phyloP scores from a whole-genome alignment of 2,888 invertebrate genomes.

The Branchellion lobata region DNA sequence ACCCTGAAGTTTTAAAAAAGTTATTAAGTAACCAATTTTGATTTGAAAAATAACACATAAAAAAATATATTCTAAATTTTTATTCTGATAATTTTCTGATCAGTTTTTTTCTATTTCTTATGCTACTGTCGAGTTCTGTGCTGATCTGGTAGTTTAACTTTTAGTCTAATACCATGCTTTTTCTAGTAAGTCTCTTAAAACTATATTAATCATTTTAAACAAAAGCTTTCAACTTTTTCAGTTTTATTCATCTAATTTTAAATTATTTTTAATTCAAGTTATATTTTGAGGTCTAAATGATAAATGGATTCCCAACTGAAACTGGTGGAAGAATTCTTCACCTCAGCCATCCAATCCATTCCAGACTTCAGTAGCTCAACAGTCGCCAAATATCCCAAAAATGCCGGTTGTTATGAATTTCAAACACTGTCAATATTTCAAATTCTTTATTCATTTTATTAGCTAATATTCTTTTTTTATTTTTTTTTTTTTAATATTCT shows the following conservation, averaged over 20 bases:
- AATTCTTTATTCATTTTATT: neutral
- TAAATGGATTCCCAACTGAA: neutral
- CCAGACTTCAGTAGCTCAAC: neutral
- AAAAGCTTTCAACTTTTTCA: too few relatives aligned
- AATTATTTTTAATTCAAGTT: too few relatives aligned
- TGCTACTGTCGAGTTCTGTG: too few relatives aligned
- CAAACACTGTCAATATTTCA: neutral
- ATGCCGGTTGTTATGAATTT: neutral
- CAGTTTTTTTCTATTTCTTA: too few relatives aligned
- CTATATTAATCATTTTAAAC: neutral
- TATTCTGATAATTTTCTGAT: too few relatives aligned
- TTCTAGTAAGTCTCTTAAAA: neutral
- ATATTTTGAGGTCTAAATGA: too few relatives aligned
- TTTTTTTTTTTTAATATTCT: neutral
- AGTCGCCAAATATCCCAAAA: neutral
- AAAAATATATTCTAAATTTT: too few relatives aligned
- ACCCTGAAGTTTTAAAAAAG: too few relatives aligned
- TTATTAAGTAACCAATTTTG: too few relatives aligned
- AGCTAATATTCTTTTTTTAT: neutral
- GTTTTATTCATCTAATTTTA: too few relatives aligned
- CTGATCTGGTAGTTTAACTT: too few relatives aligned
- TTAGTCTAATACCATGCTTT: neutral
- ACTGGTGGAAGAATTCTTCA: neutral
- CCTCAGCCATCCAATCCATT: conserved; percentile 3
- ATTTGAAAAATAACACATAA: too few relatives aligned